Conservation (phyloP, 1,140 invertebrate genomes). For the Octopus bimaculoides region DNA sequence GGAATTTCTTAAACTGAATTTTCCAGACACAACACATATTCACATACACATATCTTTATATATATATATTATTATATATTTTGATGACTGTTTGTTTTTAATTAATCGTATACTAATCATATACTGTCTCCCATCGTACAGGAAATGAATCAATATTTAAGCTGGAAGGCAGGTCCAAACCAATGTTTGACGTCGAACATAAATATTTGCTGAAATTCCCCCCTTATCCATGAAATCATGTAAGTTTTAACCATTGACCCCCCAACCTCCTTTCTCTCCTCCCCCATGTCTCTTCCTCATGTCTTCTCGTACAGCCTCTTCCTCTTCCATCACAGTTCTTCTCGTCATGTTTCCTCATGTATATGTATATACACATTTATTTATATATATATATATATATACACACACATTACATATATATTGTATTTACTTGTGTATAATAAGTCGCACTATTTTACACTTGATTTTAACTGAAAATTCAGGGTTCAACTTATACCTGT, state of each 20-base stretch:
- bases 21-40: no score
- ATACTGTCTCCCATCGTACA: neutral
- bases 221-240: constrained; percentile 10
- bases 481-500: no score
- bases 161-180: constrained; percentile 3
- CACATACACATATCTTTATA: no score
- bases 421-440: no score
- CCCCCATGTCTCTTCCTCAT: neutral
- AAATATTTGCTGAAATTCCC: constrained; percentile 9
- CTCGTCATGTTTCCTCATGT: no score
- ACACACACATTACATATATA: no score
- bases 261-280: neutral
- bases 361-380: no score
- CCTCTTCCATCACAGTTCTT: neutral
- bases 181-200: constrained; percentile 8
- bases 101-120: no score
- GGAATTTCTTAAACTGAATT: no score
- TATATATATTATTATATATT: neutral
- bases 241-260: neutral
- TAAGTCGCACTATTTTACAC: no score
- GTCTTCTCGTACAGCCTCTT: neutral
- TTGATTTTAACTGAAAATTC: no score
- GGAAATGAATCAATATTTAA: constrained; percentile 8
- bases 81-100: neutral
- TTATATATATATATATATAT: no score